Evolutionary conservation across 2,797 vertebrate genomes (phyloP).

Genomic region (Siniperca undulata): DNA sequence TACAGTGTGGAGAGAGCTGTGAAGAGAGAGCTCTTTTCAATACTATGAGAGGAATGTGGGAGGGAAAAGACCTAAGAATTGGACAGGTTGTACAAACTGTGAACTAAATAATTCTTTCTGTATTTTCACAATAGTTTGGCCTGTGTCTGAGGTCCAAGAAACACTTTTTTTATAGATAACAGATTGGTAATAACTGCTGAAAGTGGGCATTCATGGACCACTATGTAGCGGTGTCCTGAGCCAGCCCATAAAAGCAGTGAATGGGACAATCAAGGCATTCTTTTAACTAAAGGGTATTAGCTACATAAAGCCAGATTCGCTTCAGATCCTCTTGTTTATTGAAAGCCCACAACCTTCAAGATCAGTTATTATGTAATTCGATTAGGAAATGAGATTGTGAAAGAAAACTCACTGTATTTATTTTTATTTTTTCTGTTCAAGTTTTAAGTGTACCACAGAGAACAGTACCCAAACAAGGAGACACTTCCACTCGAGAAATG

Average conservation of each 20-base stretch:
- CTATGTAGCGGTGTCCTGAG: slow-evolving; percentile 24
- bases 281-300: slow-evolving; percentile 23
- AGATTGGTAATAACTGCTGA: slow-evolving; percentile 55
- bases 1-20: slow-evolving; percentile 36
- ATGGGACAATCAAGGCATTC: slow-evolving; percentile 21
- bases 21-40: slow-evolving; percentile 27
- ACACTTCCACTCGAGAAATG: background rate
- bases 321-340: background rate
- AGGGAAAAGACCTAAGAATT: slow-evolving; percentile 34
- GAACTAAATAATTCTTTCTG: slow-evolving; percentile 53
- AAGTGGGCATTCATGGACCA: slow-evolving; percentile 51
- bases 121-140: slow-evolving; percentile 31
- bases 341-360: background rate
- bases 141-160: slow-evolving; percentile 31
- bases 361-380: background rate
- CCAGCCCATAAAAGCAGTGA: slow-evolving; percentile 26
- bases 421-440: background rate
- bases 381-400: background rate
- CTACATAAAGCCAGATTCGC: slow-evolving; percentile 7
- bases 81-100: slow-evolving; percentile 41
- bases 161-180: slow-evolving; percentile 50
- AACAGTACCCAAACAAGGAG: too few relatives aligned
- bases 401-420: background rate
- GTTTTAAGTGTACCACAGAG: background rate
- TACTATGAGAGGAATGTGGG: slow-evolving; percentile 30